Evolutionary conservation across 2,797 vertebrate species (phyloP).

Genomic region (Mormyrops boulengeri): DNA sequence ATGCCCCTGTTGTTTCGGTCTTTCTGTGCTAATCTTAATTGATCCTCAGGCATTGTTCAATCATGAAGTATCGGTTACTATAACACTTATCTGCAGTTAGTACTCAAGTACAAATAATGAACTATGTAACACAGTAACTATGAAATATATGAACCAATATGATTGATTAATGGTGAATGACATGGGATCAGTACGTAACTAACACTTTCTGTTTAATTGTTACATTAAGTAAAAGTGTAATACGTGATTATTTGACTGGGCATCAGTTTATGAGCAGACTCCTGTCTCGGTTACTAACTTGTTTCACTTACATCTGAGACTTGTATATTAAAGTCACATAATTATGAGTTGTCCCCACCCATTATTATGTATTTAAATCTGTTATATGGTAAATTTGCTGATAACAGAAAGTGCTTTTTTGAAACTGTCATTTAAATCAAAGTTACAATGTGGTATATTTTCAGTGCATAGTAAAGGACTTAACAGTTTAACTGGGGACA

Average conservation of each 20-base stretch:
- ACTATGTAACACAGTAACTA: neutral
- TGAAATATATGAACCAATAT: neutral
- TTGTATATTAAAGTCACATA: neutral
- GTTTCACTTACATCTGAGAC: neutral
- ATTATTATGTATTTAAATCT: neutral
- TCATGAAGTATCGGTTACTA: neutral
- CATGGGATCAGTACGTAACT: neutral
- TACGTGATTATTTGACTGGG: neutral
- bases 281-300: neutral
- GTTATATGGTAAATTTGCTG: neutral
- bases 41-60: neutral
- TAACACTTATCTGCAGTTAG: neutral
- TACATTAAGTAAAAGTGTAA: neutral
- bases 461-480: neutral
- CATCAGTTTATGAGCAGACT: neutral
- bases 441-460: neutral
- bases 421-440: neutral
- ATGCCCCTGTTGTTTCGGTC: neutral
- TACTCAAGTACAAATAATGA: neutral
- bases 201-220: neutral
- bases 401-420: neutral
- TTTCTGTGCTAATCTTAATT: neutral
- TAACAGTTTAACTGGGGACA: neutral
- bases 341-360: neutral
- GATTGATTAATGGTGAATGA: neutral